These are phyloP conservation scores for Vireo altiloquus DNA, from an alignment of 2,113 vertebrate genomes.

Conservation along the genomic window DNA sequence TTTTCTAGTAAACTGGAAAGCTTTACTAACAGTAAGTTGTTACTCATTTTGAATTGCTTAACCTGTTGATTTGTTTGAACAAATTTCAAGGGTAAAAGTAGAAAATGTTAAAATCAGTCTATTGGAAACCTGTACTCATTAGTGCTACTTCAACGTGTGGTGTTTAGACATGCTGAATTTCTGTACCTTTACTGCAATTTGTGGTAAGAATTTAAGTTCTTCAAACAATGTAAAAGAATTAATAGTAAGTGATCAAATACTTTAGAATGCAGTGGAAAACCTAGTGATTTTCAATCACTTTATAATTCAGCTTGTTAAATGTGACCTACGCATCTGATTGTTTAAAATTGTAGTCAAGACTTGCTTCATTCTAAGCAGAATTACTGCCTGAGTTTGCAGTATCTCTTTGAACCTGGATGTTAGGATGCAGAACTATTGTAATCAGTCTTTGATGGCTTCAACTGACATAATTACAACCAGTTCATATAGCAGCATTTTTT, in stretches of 20 bases:
- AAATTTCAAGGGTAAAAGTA: not conserved
- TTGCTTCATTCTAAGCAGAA: not conserved
- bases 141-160: accelerated
- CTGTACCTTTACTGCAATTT: not conserved
- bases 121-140: not conserved
- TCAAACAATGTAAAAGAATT: not conserved
- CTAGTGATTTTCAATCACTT: not conserved
- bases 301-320: not conserved
- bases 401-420: not conserved
- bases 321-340: not conserved
- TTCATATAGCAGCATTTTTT: not conserved
- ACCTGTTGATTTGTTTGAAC: not conserved
- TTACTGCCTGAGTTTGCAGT: not conserved
- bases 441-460: not conserved
- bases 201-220: not conserved
- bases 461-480: not conserved
- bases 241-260: not conserved
- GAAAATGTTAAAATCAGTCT: not conserved
- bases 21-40: not conserved
- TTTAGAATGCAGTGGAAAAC: not conserved
- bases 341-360: not conserved
- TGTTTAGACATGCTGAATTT: not conserved
- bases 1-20: conserved; percentile 4
- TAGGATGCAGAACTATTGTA: not conserved
- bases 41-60: not conserved